These are phyloP conservation scores for Aspidapion aeneum DNA, from an alignment of 2,888 invertebrate species.

Conservation along the genomic window DNA sequence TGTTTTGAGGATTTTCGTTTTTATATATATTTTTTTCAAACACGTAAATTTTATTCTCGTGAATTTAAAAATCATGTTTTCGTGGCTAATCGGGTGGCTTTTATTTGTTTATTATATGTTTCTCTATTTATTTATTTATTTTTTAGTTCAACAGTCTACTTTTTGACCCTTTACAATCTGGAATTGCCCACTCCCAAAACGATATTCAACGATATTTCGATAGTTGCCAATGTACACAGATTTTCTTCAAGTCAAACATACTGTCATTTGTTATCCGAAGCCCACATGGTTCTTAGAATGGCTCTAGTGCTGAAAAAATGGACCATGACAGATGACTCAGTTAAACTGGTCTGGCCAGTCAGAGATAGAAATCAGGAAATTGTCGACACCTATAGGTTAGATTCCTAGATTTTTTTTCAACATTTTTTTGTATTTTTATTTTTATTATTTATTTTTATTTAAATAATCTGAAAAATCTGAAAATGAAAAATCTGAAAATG, in stretches of 20 bases:
- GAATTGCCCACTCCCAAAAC: conserved; percentile 61
- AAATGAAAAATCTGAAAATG: no score
- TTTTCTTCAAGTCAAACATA: conserved; percentile 64
- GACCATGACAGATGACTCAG: conserved; percentile 41
- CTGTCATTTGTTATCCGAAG: conserved; percentile 68
- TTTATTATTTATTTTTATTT: no score
- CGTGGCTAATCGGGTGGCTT: no score
- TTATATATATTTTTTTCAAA: no score
- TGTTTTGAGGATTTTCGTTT: no score
- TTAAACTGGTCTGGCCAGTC: conserved; percentile 34
- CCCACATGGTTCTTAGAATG: conserved; percentile 62
- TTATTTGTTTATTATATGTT: no score
- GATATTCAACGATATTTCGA: conserved; percentile 66
- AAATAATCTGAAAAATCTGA: no score
- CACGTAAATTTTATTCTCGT: no score
- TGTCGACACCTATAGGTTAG: conserved; percentile 43
- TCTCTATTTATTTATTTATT: no score
- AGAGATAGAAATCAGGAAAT: conserved; percentile 46
- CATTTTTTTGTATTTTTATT: no score
- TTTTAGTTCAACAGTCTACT: conserved; percentile 44
- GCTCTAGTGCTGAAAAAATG: conserved; percentile 46
- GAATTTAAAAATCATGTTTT: no score
- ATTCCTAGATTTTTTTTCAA: background rate
- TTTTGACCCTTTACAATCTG: conserved; percentile 72
- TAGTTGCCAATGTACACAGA: conserved; percentile 62